Percentiles rank a stretch among this genome's conserved stretches.
These are phyloP conservation scores for Rhagophthalmus giganteus DNA, from an alignment of 2,888 invertebrate species.

Conservation along the genomic window DNA sequence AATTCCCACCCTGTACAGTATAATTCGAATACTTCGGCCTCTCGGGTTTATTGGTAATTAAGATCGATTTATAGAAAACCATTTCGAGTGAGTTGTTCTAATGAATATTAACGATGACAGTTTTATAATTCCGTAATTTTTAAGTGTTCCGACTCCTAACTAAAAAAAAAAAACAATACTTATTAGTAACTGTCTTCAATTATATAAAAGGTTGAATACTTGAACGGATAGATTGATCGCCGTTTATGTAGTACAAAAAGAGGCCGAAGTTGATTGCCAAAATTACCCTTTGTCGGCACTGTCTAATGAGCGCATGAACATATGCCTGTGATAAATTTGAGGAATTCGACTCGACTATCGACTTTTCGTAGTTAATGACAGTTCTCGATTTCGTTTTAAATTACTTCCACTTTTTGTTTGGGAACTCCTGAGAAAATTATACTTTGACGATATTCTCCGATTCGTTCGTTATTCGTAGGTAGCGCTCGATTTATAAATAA, in stretches of 20 bases:
- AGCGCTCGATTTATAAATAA: background rate
- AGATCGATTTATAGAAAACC: conserved; percentile 6
- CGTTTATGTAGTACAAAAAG: conserved; percentile 40
- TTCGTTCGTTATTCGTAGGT: no score
- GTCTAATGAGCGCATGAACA: conserved; percentile 48
- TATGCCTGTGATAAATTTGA: conserved; percentile 45
- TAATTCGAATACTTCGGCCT: conserved; percentile 13
- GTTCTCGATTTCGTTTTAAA: conserved; percentile 7
- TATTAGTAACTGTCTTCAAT: conserved; percentile 30
- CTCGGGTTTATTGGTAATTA: conserved; percentile 12
- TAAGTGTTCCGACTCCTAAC: no score
- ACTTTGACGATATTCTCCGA: no score
- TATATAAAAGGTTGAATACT: conserved; percentile 32
- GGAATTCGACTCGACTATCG: conserved; percentile 33
- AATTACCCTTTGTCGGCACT: conserved; percentile 50
- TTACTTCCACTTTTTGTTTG: no score
- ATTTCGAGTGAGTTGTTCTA: background rate
- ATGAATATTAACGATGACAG: background rate
- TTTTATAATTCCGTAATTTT: no score
- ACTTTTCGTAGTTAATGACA: conserved; percentile 16
- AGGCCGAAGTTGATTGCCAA: conserved; percentile 47
- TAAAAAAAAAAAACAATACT: conserved; percentile 26
- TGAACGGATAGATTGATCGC: conserved; percentile 44
- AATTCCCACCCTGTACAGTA: conserved; percentile 40
- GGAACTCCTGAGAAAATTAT: no score